Base-by-base conservation (phyloP, 2,113 vertebrate species). In the Callaeas wilsoni region DNA sequence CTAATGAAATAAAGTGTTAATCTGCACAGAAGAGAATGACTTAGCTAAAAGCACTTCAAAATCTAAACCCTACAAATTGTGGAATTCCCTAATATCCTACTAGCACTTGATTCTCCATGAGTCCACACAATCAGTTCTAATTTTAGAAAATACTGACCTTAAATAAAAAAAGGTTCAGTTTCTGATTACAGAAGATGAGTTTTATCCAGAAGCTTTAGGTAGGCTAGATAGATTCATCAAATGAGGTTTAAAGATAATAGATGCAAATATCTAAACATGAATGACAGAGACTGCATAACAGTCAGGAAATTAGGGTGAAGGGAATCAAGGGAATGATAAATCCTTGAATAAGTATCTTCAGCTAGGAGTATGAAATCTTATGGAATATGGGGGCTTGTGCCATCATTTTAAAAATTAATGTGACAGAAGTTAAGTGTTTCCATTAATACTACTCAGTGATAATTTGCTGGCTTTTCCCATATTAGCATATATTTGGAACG, bases 231-330 rank as follows among this genome's bases (percentile, higher is more conserved):
- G 63, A 70, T 44, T 22, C 49, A 80, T 76, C 67, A 87, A 90
- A 80, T 59, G 47, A 88, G 59, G 71, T 94, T 96, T 91, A 93
- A 95, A 91, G 78, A 81, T 90, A 96, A 96, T 85, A 85, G 91
- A 94, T 94, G 89, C 87, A 96, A 96, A 93, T 93, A 95, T 88
- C 55, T 93, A 67, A 89, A 93, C 39, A 67, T 0, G 1, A 91
- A 74, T 74, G 94, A 93, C 67, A 85, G 76, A 60, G 46, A n/a
- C 78, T 84, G 70, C 37, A 8, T 30, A 90, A 88, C 47, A 83
- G 47, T 84, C 53, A 71, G 39, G 53, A 96, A 93, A 84, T 69
- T 23, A 80, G 46, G 50, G 42, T 70, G 70, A 91, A 95, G 41
- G 76, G 63, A 94, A 80, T 65, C 82, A 83, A 95, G 82, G 25